Evolutionary conservation across 2,888 invertebrate genomes (phyloP).

Genomic region (Ptychoptera albimana): DNA sequence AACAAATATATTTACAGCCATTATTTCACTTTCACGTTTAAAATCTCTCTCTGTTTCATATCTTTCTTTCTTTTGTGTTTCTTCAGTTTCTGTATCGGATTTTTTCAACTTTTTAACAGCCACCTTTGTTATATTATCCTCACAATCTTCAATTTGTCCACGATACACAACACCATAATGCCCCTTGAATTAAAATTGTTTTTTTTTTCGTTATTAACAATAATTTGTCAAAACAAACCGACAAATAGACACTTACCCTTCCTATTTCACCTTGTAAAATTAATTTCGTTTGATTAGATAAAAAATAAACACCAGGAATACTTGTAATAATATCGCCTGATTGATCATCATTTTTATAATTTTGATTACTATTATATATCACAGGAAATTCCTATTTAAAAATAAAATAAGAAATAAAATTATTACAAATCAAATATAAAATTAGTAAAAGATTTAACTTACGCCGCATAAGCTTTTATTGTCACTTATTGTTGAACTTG

Average conservation of each 20-base stretch:
- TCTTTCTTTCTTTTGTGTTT: constrained; percentile 33
- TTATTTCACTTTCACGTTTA: constrained; percentile 70
- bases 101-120: constrained; percentile 54
- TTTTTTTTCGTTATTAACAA: constrained; percentile 17
- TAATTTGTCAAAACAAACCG: background rate
- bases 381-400: background rate
- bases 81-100: too few relatives aligned
- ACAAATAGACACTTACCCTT: constrained; percentile 31
- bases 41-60: constrained; percentile 47
- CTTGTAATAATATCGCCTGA: background rate
- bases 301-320: too few relatives aligned
- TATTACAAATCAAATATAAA: too few relatives aligned
- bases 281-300: constrained; percentile 14
- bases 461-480: background rate
- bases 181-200: constrained; percentile 41
- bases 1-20: constrained; percentile 44
- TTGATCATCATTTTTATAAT: background rate
- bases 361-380: background rate
- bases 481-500: constrained; percentile 4
- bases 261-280: constrained; percentile 23
- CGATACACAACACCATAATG: constrained; percentile 76
- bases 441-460: too few relatives aligned
- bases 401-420: background rate
- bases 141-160: constrained; percentile 47
- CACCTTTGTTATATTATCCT: constrained; percentile 37